Percentiles rank a stretch among this genome's conserved stretches.
Evolutionary conservation across 2,797 vertebrate genomes (phyloP).

Genomic region (Nannoperca obscura): DNA sequence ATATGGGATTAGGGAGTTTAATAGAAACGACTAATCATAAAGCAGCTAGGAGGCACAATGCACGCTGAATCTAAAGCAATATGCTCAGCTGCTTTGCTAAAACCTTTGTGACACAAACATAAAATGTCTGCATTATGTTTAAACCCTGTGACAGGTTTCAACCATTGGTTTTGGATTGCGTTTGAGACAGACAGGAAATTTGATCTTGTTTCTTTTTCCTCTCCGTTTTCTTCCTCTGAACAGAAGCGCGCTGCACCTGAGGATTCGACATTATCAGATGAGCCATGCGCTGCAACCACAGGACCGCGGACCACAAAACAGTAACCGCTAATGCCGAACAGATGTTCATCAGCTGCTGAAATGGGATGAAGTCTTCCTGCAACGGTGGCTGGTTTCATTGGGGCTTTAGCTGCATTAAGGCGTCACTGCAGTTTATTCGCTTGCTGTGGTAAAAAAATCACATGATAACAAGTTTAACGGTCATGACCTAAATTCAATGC

Average conservation of each 20-base stretch:
- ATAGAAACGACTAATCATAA: neutral
- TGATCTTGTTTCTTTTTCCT: constrained; percentile 15
- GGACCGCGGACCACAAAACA: constrained; percentile 66
- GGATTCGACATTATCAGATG: constrained; percentile 61
- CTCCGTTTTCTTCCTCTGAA: constrained; percentile 14
- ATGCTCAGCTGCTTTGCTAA: neutral
- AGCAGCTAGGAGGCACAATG: neutral
- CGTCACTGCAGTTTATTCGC: constrained; percentile 45
- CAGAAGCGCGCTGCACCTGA: constrained; percentile 66
- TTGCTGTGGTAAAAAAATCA: constrained; percentile 46
- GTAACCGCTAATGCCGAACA: constrained; percentile 75
- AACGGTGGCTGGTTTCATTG: constrained; percentile 57
- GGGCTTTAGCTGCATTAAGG: constrained; percentile 65
- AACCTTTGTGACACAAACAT: neutral
- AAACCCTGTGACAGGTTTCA: constrained; percentile 6
- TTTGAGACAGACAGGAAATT: constrained; percentile 33
- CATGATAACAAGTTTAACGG: constrained; percentile 68
- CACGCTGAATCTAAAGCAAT: neutral
- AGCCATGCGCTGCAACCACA: constrained; percentile 48
- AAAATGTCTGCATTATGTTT: neutral
- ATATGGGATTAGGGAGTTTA: neutral
- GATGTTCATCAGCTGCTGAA: constrained; percentile 79
- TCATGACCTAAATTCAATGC: constrained; percentile 64
- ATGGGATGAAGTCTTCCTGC: constrained; percentile 61
- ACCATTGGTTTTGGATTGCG: neutral